These are phyloP conservation scores for Hydrochoerus hydrochaeris DNA, from an alignment of 2,113 vertebrate species.

Conservation along the genomic window DNA sequence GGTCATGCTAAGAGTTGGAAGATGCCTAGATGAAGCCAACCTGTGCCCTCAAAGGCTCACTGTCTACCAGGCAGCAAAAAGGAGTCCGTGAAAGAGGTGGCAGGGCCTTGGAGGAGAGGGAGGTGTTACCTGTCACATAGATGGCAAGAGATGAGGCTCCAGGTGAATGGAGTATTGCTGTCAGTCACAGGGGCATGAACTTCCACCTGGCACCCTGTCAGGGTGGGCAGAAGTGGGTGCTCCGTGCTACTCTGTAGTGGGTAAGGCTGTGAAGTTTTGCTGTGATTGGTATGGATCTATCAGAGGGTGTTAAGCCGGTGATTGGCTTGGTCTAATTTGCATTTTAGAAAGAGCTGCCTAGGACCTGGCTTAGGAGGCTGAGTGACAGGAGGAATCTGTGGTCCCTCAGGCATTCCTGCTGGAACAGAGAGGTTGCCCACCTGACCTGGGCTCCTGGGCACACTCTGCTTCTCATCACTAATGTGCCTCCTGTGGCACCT, in stretches of 20 bases:
- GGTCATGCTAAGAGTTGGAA: background rate
- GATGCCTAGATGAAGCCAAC: background rate
- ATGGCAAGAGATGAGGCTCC: background rate
- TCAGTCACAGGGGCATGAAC: background rate
- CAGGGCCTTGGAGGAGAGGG: background rate
- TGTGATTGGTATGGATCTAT: background rate
- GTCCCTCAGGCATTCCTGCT: background rate
- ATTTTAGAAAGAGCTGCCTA: background rate
- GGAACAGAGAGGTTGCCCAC: background rate
- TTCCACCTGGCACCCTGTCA: background rate
- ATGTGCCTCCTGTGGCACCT: background rate
- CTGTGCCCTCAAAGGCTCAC: background rate
- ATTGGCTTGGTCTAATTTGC: background rate
- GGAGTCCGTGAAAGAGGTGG: background rate
- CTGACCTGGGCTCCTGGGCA: background rate
- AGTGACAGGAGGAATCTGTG: background rate
- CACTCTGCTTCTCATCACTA: background rate
- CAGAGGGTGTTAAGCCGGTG: background rate
- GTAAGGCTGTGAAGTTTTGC: background rate
- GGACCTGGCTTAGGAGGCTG: background rate
- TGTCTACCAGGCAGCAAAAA: background rate
- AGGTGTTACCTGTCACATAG: fast-evolving
- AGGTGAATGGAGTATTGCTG: background rate
- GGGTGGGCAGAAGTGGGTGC: background rate
- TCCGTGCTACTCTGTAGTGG: background rate